A percentile compares a stretch with the other conserved stretches of the same genome.
phyloP scores from a whole-genome alignment of 1,140 invertebrate genomes.

The Cotesia typhae region DNA sequence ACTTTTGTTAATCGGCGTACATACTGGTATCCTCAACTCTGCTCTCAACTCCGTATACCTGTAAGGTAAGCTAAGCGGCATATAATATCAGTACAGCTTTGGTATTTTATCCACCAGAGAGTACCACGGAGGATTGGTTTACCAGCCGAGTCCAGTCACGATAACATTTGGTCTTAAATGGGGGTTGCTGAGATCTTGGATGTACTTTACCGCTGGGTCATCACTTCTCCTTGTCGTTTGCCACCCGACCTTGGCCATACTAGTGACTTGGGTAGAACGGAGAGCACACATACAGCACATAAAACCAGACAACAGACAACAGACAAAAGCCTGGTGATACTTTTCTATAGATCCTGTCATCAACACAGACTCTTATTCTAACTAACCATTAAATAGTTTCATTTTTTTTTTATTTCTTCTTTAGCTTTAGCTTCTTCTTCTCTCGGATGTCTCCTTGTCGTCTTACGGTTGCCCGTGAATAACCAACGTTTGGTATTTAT shows the following conservation, averaged over 20 bases:
- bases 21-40: background rate
- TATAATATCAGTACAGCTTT: no score
- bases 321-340: background rate
- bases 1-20: background rate
- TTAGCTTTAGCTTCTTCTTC: background rate
- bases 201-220: slow-evolving; percentile 31
- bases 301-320: background rate
- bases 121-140: background rate
- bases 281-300: no score
- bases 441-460: slow-evolving; percentile 8
- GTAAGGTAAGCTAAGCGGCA: background rate
- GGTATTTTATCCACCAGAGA: no score
- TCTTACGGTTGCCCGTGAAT: slow-evolving; percentile 41
- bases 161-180: slow-evolving; percentile 14
- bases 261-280: background rate
- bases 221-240: background rate
- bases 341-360: no score
- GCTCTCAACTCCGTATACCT: background rate
- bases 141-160: background rate
- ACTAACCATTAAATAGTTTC: background rate
- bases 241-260: slow-evolving; percentile 14
- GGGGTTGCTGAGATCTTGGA: slow-evolving; percentile 23
- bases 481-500: slow-evolving; percentile 51
- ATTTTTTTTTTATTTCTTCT: slow-evolving; percentile 14
- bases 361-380: no score